Evolutionary conservation across 2,113 vertebrate genomes (phyloP), one percentile per base, ranked within the genome.

Genomic region (Hippocampus guttulatus): DNA sequence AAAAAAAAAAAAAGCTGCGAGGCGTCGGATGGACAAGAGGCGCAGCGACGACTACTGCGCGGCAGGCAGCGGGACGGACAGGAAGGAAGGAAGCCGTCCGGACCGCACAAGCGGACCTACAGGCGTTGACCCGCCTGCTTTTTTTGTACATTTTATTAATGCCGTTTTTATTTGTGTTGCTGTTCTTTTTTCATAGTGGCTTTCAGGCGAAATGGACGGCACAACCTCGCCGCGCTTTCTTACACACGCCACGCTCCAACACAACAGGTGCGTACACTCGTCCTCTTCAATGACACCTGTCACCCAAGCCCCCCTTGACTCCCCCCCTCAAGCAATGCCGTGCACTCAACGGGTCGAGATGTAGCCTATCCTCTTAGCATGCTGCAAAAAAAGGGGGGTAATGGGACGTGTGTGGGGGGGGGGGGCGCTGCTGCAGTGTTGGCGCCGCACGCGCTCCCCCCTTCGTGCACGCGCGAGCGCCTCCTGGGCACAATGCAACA

Each of bases 401-500:
- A 5, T 11, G 14, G 41, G 63, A 12, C 5, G 40, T 27, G 25
- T 1, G 25, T 1, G 10, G 21, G 23, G 41, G 43, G 10, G 21
- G 23, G 41, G 43, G 12, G n/a, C 47, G 43, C n/a, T 49, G 64
- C 43, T 65, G 64, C 64, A 65, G 64, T 65, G 64, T 65, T 47
- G 43, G n/a, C 41, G 43, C 64, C 64, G 25, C 41, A 15, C 64
- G n/a, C 43, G 15, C 64, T 8, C 5, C 30, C 16, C 14, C 15
- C 5, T 7, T 23, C 40, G 40, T 25, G 41, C 64, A 27, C 41
- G 58, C 58, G 15, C 25, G 25, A 21, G 20, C 60, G 15, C 33
- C 61, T 23, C 23, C 23, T 47, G 21, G 40, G 64, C 64, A 47
- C 64, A 65, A 65, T 65, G 64, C 64, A 65, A 65, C 64, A 65